A percentile compares a stretch with the other conserved stretches of the same genome.
Evolutionary conservation across 2,888 invertebrate genomes (phyloP).

Genomic region (Oligia fasciuncula): DNA sequence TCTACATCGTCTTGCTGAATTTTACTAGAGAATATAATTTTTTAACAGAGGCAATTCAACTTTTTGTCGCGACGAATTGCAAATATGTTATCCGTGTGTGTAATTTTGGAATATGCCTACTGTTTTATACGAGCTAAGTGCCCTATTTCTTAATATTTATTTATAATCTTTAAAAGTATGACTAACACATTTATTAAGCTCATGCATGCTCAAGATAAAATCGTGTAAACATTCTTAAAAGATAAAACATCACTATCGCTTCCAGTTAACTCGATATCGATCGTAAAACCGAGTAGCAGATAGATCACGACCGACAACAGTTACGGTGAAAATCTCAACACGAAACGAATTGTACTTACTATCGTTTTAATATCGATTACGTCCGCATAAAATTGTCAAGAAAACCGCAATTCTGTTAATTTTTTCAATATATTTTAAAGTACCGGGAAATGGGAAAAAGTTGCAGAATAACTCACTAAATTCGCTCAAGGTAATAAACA

Average conservation of each 20-base stretch:
- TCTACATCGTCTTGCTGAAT: background rate
- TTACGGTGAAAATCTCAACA: conserved; percentile 73
- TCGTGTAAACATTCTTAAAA: conserved; percentile 16
- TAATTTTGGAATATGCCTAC: no score
- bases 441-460: conserved; percentile 44
- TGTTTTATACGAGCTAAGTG: background rate
- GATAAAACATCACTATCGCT: conserved; percentile 53
- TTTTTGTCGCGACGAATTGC: background rate
- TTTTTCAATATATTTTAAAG: conserved; percentile 30
- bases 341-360: conserved; percentile 70
- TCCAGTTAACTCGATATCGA: conserved; percentile 62
- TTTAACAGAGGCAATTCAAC: background rate
- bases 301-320: conserved; percentile 72
- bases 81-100: background rate
- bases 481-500: conserved; percentile 13
- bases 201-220: conserved; percentile 18
- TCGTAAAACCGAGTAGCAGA: conserved; percentile 61
- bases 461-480: conserved; percentile 17
- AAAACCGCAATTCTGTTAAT: conserved; percentile 61
- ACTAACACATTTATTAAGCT: conserved; percentile 7
- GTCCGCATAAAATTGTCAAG: conserved; percentile 54
- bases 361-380: conserved; percentile 69
- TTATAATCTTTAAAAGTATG: conserved; percentile 18
- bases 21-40: background rate
- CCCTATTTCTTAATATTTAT: background rate